These are phyloP conservation scores for Drosophila triauraria DNA, from an alignment of 1,140 invertebrate genomes.

Conservation along the genomic window DNA sequence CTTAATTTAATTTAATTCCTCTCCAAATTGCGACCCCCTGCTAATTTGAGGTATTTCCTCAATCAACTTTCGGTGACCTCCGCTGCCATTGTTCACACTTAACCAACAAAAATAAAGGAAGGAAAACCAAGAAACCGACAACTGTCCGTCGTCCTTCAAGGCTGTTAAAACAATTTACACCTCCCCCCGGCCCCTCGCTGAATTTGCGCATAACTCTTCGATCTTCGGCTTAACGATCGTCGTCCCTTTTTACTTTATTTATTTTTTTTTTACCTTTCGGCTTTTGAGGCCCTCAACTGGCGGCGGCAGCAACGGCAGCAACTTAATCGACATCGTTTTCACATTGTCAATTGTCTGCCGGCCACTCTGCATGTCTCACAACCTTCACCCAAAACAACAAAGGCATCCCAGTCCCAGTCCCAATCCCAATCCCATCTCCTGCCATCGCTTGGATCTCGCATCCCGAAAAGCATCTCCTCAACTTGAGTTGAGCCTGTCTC, in stretches of 20 bases:
- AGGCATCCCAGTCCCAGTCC: slow-evolving; percentile 30
- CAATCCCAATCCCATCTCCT: background rate
- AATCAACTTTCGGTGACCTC: slow-evolving; percentile 58
- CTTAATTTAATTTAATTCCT: slow-evolving; percentile 32
- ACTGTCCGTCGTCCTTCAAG: slow-evolving; percentile 77
- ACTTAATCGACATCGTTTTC: slow-evolving; percentile 82
- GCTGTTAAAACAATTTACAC: slow-evolving; percentile 82
- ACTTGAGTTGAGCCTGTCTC: slow-evolving; percentile 63
- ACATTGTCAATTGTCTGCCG: slow-evolving; percentile 80
- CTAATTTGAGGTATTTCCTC: slow-evolving; percentile 50
- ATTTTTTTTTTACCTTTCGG: slow-evolving; percentile 18
- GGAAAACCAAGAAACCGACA: slow-evolving; percentile 30
- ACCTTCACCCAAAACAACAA: slow-evolving; percentile 64
- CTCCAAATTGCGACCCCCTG: slow-evolving; percentile 21
- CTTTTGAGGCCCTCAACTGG: slow-evolving; percentile 16
- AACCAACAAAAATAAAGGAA: slow-evolving; percentile 17
- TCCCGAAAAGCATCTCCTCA: slow-evolving; percentile 57
- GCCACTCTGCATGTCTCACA: slow-evolving; percentile 77
- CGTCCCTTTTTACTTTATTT: slow-evolving; percentile 44
- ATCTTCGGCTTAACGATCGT: slow-evolving; percentile 62
- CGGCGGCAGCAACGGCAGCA: slow-evolving; percentile 67
- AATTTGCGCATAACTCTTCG: slow-evolving; percentile 68
- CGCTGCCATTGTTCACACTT: slow-evolving; percentile 64
- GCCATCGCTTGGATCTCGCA: slow-evolving; percentile 25
- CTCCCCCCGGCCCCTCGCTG: slow-evolving; percentile 14